Conservation (phyloP, 2,113 vertebrate genomes). For the Ailuropoda melanoleuca region DNA sequence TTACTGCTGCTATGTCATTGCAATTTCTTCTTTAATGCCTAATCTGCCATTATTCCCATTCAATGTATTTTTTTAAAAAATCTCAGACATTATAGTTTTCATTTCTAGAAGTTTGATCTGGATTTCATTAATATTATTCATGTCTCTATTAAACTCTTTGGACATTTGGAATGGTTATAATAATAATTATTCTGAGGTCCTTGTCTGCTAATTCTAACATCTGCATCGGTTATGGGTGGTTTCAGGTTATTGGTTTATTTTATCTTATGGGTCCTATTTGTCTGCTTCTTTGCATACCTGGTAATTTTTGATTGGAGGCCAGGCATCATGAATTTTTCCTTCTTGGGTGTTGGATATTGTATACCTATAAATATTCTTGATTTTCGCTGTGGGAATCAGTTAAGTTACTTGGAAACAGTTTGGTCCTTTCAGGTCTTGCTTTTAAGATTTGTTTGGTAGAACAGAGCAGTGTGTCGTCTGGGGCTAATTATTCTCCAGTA, state of each 20-base stretch:
- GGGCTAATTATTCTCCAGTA: not conserved
- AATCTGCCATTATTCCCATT: not conserved
- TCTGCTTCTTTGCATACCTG: not conserved
- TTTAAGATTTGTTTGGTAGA: conserved; percentile 35
- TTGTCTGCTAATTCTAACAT: not conserved
- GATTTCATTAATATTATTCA: not conserved
- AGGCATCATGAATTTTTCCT: not conserved
- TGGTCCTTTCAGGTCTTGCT: not conserved
- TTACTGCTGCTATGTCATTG: not conserved
- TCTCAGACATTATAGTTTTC: not conserved
- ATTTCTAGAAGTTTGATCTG: not conserved
- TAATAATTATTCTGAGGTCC: not conserved
- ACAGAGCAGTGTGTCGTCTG: not conserved
- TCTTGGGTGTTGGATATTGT: not conserved
- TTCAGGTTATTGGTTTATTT: not conserved
- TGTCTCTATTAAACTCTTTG: not conserved
- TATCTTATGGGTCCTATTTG: not conserved
- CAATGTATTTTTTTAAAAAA: not conserved
- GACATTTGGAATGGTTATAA: not conserved
- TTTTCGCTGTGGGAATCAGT: not conserved
- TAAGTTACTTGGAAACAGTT: not conserved
- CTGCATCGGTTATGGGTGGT: not conserved
- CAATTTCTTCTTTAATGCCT: not conserved
- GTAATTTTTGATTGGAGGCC: not conserved
- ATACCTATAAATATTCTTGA: not conserved